A percentile compares a stretch with the other conserved stretches of the same genome.
These are phyloP conservation scores for Thamnaconus septentrionalis DNA, from an alignment of 2,113 vertebrate genomes.

Conservation along the genomic window DNA sequence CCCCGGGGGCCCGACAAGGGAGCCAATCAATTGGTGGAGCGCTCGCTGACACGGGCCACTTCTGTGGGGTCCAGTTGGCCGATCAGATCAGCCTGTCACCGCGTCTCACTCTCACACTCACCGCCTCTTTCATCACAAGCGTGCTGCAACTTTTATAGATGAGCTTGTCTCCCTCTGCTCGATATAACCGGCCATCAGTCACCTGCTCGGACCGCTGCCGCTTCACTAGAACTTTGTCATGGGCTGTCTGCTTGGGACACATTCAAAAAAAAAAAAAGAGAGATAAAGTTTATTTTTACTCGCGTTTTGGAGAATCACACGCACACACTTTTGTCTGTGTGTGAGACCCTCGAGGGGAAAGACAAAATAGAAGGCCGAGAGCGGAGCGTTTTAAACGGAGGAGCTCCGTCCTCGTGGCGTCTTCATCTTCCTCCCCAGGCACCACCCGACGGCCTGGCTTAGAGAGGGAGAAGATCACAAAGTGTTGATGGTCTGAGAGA, in stretches of 20 bases:
- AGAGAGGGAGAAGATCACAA: conserved; percentile 45
- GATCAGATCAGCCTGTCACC: conserved; percentile 38
- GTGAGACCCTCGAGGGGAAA: conserved; percentile 50
- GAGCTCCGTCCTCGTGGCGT: conserved; percentile 15
- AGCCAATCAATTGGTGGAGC: conserved; percentile 50
- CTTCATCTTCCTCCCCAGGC: conserved; percentile 47
- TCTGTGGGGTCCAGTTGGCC: conserved; percentile 46
- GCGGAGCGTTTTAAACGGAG: conserved; percentile 52
- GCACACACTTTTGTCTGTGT: conserved; percentile 59
- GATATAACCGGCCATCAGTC: conserved; percentile 19
- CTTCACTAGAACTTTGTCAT: conserved; percentile 25
- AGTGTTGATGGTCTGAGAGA: conserved; percentile 33
- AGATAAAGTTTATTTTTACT: conserved; percentile 35
- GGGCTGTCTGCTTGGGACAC: too few species aligned
- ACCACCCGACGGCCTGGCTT: conserved; percentile 48
- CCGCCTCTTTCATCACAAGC: conserved; percentile 26
- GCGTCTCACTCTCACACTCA: conserved; percentile 41
- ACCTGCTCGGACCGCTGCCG: conserved; percentile 23
- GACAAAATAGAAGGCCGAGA: conserved; percentile 58
- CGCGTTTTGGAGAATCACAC: conserved; percentile 21
- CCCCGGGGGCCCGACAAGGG: conserved; percentile 48
- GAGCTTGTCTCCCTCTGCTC: conserved; percentile 27
- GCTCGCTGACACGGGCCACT: conserved; percentile 35
- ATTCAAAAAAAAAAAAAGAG: background rate
- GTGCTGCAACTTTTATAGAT: conserved; percentile 29